Base-by-base conservation (phyloP, 1,140 invertebrate species). In the Eumaeus atala region DNA sequence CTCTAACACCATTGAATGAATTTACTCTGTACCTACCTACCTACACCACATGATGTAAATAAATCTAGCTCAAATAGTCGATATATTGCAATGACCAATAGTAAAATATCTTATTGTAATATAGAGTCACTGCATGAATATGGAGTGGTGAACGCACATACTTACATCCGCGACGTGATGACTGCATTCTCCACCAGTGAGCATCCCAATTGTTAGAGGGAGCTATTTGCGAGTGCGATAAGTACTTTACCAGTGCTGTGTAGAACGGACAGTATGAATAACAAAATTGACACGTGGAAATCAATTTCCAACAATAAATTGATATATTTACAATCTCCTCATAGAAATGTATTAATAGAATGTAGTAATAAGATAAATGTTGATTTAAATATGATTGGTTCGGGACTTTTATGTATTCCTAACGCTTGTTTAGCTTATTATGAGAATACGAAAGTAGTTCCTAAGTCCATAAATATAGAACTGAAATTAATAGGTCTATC, bases 51-150 rank as follows among this genome's bases (percentile, higher is more conserved):
- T 58, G 40, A 17, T 48, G 11, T 38, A 7, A 16, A n/a, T 10
- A 48, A 51, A 8, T 14, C 51, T 92, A 91, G 64, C 63, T 97
- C 58, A 2, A 49, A 47, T 48, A 48, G 9, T 48, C 51, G 54
- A 17, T 62, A 62, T 33, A 49, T 62, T 28, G 64, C 54, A 38
- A 52, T 62, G 49, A 58, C 54, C 36, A 59, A 49, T 33, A 55
- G 62, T 44, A 59, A 56, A 49, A 51, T 17, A 9, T 1, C 38
- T 16, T 66, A 56, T 49, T 58, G 56, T 56, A 56, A 34, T 9
- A 12, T 62, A 36, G 37, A 49, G 12, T 16, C 28, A 16, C 36
- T 62, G 37, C 37, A 28, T 9, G 33, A 47, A 18, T 59, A 93
- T 35, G 51, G 51, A 54, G 14, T 10, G n/a, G 37, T 51, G 17